These are phyloP conservation scores for Nothobranchius kuhntae DNA, from an alignment of 2,113 vertebrate genomes.

Conservation along the genomic window DNA sequence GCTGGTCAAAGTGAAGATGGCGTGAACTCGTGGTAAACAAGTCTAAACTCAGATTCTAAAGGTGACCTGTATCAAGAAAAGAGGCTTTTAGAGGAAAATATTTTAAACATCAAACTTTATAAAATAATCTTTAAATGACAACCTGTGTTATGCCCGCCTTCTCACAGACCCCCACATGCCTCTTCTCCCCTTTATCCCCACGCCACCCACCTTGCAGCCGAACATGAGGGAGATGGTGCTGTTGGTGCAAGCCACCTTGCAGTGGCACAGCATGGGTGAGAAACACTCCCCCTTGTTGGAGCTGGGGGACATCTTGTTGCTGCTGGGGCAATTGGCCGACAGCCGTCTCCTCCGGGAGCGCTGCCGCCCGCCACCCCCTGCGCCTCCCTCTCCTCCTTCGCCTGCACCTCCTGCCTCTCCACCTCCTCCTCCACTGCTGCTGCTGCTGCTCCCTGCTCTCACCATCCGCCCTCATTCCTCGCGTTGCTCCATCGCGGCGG, in stretches of 20 bases:
- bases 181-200: background rate
- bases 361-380: conserved; percentile 50
- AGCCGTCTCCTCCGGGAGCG: conserved; percentile 78
- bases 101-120: background rate
- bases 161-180: background rate
- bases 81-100: background rate
- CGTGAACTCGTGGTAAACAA: too few relatives aligned
- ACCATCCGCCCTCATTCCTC: conserved; percentile 86
- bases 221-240: conserved; percentile 90
- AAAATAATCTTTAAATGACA: too few relatives aligned
- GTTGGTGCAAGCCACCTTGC: conserved; percentile 89
- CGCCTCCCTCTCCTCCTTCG: conserved; percentile 36
- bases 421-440: conserved; percentile 46
- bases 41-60: background rate
- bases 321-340: conserved; percentile 79
- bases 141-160: too few relatives aligned
- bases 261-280: conserved; percentile 87
- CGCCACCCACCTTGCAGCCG: conserved; percentile 88
- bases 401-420: conserved; percentile 55
- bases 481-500: conserved; percentile 73
- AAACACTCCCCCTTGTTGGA: conserved; percentile 88
- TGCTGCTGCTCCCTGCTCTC: conserved; percentile 81
- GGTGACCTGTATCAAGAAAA: background rate
- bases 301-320: conserved; percentile 84
- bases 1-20: too few relatives aligned